Evolutionary conservation across 1,140 invertebrate species (phyloP), one percentile per base, ranked within the genome.

Genomic region (Cydia fagiglandana): DNA sequence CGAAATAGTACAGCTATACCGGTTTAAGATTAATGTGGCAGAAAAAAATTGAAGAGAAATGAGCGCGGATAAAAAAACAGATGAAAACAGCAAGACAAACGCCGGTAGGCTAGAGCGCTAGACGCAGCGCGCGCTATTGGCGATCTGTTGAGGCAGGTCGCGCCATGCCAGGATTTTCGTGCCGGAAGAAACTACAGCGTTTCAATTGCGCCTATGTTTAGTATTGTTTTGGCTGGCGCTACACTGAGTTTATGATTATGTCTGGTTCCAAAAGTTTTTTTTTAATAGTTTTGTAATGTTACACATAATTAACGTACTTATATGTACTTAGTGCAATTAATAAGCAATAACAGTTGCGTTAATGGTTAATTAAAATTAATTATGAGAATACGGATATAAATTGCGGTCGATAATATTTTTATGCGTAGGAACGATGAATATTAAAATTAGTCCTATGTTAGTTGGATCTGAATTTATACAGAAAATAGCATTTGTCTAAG

Each of bases 151-250:
- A 70, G 66, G 66, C 66, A 70, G 66, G 66, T 70, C 66, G 66
- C 12, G 66, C 66, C 34, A 34, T 41, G n/a, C 34, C 66, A 24
- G 66, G n/a, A 70, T 70, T 70, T 70, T 45, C 66, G 66, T 70
- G 45, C 66, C 66, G 66, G 66, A 70, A 70, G 66, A 15, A 7
- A 15, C 20, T 7, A n/a, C 2, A 61, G 20, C 20, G 50, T 13
- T 17, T 17, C n/a, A 53, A n/a, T n/a, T 61, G 56, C 6, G 56
- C 7, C 56, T 61, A 56, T 20, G 53, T 17, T 56, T 56, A 9
- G 4, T 61, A 61, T 61, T 61, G 20, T 61, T 61, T 24, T 20
- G n/a, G n/a, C 56, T 61, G 17, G 56, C 53, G 47, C 47, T 50
- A 45, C 10, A 45, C 15, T 50, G 50, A 53, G n/a, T 7, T 53